Base-by-base conservation (phyloP, 2,797 vertebrate species). In the Gymnopithys bicolor region DNA sequence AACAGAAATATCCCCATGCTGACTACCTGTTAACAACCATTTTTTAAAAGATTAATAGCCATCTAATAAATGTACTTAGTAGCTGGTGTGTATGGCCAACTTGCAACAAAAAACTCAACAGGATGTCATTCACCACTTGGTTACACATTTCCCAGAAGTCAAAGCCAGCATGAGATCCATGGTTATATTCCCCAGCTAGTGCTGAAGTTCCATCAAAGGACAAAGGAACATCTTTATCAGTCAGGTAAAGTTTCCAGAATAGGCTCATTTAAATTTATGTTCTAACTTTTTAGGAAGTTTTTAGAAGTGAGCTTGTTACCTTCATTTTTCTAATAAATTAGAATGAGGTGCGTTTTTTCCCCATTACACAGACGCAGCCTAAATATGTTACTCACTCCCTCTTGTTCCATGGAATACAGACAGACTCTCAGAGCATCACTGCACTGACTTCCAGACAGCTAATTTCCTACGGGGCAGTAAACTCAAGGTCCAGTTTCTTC, bases 401-500 rank as follows among this genome's bases (percentile, higher is more conserved):
- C 35, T 70, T n/a, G 6, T 77, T 89, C 33, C 94, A 99, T 98
- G 90, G 69, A 76, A 81, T 11, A 79, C 58, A 37, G 89, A 95
- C 28, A 52, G 13, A 19, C 48, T 64, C 33, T 18, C 28, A 3
- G 77, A 58, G 5, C 93, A 95, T 19, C 78, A 48, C 30, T 99
- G 99, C 32, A 97, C 98, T 10, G 98, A 99, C 75, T 98, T 99
- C 90, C 98, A 98, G 96, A 98, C 95, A 79, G 98, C 98, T 74
- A 98, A 95, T 25, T 87, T 98, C 70, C 97, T 98, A 53, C 63
- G 68, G 16, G 95, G 97, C 49, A 90, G 81, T 37, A 97, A 94
- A 71, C 97, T 99, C 53, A 98, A 97, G 76, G 97, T 99, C 64
- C 98, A 98, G 77, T 99, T 99, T 96, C 98, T 99, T 80, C 98